Base-by-base conservation (phyloP, 2,888 invertebrate species). In the Lithosia quadra region DNA sequence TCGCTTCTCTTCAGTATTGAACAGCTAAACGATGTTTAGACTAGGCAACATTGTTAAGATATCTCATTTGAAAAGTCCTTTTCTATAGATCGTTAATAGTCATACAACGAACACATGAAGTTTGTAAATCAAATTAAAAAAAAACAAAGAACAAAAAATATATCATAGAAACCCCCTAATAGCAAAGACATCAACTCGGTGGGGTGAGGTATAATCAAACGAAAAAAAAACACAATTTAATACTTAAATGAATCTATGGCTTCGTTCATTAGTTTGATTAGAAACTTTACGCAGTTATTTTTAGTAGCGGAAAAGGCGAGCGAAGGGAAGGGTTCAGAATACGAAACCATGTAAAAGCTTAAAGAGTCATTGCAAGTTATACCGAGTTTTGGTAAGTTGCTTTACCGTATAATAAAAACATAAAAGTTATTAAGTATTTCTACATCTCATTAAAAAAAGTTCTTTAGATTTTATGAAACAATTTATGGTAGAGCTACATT, bases 1-100 rank as follows among this genome's bases (percentile, higher is more conserved):
- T 18, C 18, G 24, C 36, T 63, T 67, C 49, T 58, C 22, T 68
- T 21, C 28, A 24, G 67, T 59, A 36, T 64, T 55, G 53, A 59
- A 59, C 39, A 57, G 34, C 7, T 63, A 10, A 2, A 28, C n/a
- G 43, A 24, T 24, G 18, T 22, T 49, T 62, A 62, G n/a, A n/a
- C 62, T 43, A 24, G 24, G 7, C 49, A 62, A 43, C 49, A 49
- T 13, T 49, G 49, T 62, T 28, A 28, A 4, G n/a, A 9, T 49
- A n/a, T 18, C 4, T 43, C 5, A 15, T 4, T 15, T 15, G 7
- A 18, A 15, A 43, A 43, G 43, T 18, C 18, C 43, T 18, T 18
- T 43, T 18, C 5, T 43, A 18, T 18, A 7, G 43, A 7, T 43
- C 18, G 43, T 43, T 43, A 43, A 18, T 43, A 18, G 18, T 15